These are phyloP conservation scores for Acleris laterana DNA, from an alignment of 2,888 invertebrate genomes.

Conservation along the genomic window DNA sequence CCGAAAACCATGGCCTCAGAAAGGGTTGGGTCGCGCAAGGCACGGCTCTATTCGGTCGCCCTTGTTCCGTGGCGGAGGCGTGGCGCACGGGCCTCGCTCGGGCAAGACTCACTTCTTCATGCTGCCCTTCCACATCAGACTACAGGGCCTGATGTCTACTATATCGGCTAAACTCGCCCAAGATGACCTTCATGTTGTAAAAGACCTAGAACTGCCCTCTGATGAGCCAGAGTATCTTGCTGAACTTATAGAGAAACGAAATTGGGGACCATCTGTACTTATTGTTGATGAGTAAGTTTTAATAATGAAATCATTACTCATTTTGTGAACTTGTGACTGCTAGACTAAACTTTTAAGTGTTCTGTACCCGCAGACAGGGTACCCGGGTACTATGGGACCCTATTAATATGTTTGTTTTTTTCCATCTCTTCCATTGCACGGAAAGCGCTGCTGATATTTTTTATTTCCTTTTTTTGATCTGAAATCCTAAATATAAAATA, in stretches of 20 bases:
- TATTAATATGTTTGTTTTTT: no score
- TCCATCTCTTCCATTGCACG: no score
- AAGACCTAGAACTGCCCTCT: constrained; percentile 93
- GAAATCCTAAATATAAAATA: no score
- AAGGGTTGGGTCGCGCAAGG: constrained; percentile 94
- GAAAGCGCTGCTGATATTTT: no score
- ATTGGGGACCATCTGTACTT: constrained; percentile 98
- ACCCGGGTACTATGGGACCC: no score
- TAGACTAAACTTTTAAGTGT: no score
- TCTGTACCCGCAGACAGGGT: no score
- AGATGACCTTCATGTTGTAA: constrained; percentile 96
- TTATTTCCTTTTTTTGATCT: no score
- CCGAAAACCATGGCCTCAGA: constrained; percentile 98
- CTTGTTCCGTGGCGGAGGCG: constrained; percentile 92
- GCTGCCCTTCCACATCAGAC: constrained; percentile 91
- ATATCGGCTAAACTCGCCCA: constrained; percentile 96
- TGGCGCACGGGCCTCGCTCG: constrained; percentile 95
- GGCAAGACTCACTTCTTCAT: constrained; percentile 97
- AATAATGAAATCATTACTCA: background rate
- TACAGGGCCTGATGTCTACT: constrained; percentile 92
- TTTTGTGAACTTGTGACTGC: no score
- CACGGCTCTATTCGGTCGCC: constrained; percentile 97
- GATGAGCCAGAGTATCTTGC: constrained; percentile 91
- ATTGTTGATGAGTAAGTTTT: constrained; percentile 94
- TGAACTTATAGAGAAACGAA: constrained; percentile 91